These are phyloP conservation scores for Drosophila formosana DNA, from an alignment of 2,888 invertebrate genomes.

Conservation along the genomic window DNA sequence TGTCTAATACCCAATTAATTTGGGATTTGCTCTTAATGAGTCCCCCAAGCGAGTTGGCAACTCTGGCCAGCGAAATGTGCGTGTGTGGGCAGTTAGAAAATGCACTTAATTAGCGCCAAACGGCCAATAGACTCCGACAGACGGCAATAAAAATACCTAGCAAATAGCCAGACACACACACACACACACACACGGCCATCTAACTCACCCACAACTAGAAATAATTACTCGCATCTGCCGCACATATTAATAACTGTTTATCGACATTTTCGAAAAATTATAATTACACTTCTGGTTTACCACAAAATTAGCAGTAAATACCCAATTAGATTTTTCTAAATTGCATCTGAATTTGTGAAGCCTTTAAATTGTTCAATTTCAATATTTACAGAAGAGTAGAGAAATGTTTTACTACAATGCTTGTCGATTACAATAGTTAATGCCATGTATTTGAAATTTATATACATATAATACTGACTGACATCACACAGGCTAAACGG, in stretches of 20 bases:
- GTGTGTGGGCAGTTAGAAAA: slow-evolving; percentile 49
- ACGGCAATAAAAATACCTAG: slow-evolving; percentile 61
- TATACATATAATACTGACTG: too few relatives aligned
- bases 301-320: slow-evolving; percentile 21
- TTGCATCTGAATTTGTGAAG: neutral
- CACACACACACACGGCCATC: slow-evolving; percentile 9
- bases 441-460: too few relatives aligned
- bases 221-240: slow-evolving; percentile 39
- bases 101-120: slow-evolving; percentile 54
- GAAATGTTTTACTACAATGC: too few relatives aligned
- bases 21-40: slow-evolving; percentile 70
- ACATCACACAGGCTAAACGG: too few relatives aligned
- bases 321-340: slow-evolving; percentile 1
- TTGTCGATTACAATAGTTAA: too few relatives aligned
- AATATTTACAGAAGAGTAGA: too few relatives aligned
- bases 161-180: slow-evolving; percentile 39
- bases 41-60: slow-evolving; percentile 39
- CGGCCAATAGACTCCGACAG: slow-evolving; percentile 33
- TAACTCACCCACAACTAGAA: slow-evolving; percentile 20
- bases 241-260: slow-evolving; percentile 48
- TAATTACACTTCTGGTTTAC: slow-evolving; percentile 19
- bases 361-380: neutral
- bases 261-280: slow-evolving; percentile 9
- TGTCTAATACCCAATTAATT: slow-evolving; percentile 79
- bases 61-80: slow-evolving; percentile 17